phyloP scores from a whole-genome alignment of 1,140 invertebrate species.

The Drosophila bocki region DNA sequence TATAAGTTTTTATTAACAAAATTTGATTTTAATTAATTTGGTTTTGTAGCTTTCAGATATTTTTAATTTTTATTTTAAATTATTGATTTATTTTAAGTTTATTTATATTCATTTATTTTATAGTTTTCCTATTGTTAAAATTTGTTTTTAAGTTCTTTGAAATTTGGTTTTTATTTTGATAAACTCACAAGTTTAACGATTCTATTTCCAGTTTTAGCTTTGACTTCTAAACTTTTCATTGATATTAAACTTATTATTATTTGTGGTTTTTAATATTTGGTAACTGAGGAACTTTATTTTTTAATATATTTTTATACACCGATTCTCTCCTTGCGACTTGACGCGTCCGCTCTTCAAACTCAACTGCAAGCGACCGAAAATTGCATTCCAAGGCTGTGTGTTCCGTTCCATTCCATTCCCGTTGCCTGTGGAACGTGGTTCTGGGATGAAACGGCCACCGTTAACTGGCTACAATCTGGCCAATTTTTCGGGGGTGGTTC shows the following conservation, averaged over 20 bases:
- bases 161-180: neutral
- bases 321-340: constrained; percentile 35
- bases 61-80: neutral
- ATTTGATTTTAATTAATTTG: neutral
- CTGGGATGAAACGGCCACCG: constrained; percentile 14
- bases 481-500: constrained; percentile 48
- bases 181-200: too few relatives aligned
- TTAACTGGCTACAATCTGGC: constrained; percentile 44
- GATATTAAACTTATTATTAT: neutral
- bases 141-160: neutral
- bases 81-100: too few relatives aligned
- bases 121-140: neutral
- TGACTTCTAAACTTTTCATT: neutral
- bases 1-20: too few relatives aligned
- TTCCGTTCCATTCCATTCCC: constrained; percentile 27
- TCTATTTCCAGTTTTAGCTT: neutral
- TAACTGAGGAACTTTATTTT: neutral
- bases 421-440: constrained; percentile 49
- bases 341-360: constrained; percentile 74
- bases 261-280: neutral
- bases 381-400: constrained; percentile 59
- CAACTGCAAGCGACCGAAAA: constrained; percentile 69
- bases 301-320: constrained; percentile 2
- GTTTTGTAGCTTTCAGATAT: neutral
- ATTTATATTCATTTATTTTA: neutral